A percentile compares a stretch with the other conserved stretches of the same genome.
These are phyloP conservation scores for Argopecten irradians DNA, from an alignment of 1,140 invertebrate species.

Conservation along the genomic window DNA sequence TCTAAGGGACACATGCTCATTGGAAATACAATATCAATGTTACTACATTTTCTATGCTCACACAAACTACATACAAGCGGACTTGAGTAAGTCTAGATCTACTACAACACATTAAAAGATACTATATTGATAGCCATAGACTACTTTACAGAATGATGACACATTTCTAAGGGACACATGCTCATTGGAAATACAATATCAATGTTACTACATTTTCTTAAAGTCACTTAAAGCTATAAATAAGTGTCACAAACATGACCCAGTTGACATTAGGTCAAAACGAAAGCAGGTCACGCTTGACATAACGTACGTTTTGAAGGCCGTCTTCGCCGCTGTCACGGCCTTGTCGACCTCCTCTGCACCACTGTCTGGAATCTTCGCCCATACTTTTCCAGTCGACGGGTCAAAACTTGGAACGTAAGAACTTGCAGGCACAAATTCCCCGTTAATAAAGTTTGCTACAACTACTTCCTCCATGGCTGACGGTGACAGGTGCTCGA, in stretches of 20 bases:
- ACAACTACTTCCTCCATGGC: constrained; percentile 40
- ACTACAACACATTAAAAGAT: too few species aligned
- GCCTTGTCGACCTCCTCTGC: constrained; percentile 75
- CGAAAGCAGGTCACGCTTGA: neutral
- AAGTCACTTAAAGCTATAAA: neutral
- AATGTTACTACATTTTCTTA: neutral
- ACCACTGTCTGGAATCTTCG: constrained; percentile 78
- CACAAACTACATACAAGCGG: too few species aligned
- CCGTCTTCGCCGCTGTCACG: constrained; percentile 74
- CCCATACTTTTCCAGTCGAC: constrained; percentile 78
- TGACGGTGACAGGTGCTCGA: neutral
- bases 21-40: neutral
- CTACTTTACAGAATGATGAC: neutral
- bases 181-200: neutral
- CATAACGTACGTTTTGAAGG: constrained; percentile 64
- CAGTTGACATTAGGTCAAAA: neutral
- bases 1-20: neutral
- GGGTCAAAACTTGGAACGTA: constrained; percentile 79
- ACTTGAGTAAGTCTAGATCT: too few species aligned
- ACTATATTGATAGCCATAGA: neutral
- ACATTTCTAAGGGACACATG: neutral
- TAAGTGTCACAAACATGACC: neutral
- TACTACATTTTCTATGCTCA: neutral
- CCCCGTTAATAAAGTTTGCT: constrained; percentile 78
- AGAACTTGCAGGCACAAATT: constrained; percentile 70